Evolutionary conservation across 2,113 vertebrate genomes (phyloP).

Genomic region (Nanorana parkeri): DNA sequence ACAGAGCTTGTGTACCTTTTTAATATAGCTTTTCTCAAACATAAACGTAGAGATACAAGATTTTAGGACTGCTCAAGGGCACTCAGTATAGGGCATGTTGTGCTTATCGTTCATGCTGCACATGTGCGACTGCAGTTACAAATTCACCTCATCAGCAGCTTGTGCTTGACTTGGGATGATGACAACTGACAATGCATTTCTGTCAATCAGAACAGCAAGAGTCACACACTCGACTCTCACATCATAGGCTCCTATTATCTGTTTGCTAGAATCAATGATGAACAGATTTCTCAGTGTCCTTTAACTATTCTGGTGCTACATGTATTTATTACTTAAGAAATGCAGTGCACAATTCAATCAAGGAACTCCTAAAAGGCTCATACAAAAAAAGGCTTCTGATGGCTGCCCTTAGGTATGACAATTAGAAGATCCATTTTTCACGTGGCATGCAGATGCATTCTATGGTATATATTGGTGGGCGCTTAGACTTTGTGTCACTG

Average conservation of each 20-base stretch:
- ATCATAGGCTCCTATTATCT: conserved; percentile 5
- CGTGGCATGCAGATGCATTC: no score
- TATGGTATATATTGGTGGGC: no score
- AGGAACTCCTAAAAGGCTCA: no score
- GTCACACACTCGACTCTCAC: not conserved
- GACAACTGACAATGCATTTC: conserved; percentile 39
- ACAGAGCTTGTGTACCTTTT: not conserved
- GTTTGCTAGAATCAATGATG: conserved; percentile 8
- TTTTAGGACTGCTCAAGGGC: not conserved
- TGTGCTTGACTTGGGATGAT: conserved; percentile 21
- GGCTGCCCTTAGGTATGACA: no score
- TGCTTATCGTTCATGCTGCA: conserved; percentile 37
- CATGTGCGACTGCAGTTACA: conserved; percentile 36
- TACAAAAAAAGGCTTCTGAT: no score
- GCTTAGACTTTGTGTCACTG: no score
- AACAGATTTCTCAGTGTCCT: not conserved
- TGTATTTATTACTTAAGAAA: not conserved
- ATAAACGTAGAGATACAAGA: not conserved
- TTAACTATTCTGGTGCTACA: not conserved
- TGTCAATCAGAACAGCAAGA: conserved; percentile 19
- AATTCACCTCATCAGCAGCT: conserved; percentile 15
- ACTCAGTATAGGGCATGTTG: not conserved
- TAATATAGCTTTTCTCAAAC: not conserved
- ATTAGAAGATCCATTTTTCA: no score
- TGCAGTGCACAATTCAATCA: not conserved